Conservation (phyloP, 2,113 vertebrate species). For the Etheostoma spectabile region DNA sequence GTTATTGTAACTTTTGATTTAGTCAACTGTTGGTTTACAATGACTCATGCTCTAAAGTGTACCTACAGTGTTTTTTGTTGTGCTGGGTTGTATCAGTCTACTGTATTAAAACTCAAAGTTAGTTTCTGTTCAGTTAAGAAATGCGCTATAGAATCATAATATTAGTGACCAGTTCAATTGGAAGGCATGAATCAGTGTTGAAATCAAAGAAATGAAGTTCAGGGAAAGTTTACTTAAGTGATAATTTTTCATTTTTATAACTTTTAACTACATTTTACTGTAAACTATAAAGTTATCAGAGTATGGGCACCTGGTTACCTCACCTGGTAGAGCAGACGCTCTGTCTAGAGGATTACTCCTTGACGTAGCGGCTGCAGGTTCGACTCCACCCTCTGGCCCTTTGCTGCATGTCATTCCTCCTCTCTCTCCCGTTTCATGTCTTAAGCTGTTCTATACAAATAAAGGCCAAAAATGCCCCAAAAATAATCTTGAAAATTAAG, state of each 20-base stretch:
- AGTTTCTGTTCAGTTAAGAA: neutral
- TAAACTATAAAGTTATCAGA: neutral
- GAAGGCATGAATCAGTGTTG: conserved; percentile 12
- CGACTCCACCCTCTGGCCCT: no score
- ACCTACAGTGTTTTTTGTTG: neutral
- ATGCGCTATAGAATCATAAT: neutral
- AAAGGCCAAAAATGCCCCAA: no score
- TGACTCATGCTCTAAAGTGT: neutral
- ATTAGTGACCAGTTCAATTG: neutral
- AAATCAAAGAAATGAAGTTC: conserved; percentile 15
- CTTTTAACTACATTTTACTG: neutral
- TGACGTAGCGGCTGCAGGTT: no score
- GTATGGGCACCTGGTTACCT: neutral
- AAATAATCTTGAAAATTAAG: no score
- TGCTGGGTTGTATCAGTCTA: neutral
- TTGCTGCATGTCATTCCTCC: no score
- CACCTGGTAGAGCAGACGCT: no score
- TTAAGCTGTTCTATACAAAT: no score
- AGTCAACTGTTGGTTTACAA: neutral
- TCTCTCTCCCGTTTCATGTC: no score
- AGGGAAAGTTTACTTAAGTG: neutral
- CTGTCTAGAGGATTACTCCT: no score
- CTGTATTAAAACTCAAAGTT: neutral
- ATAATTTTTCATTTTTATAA: neutral
- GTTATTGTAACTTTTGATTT: no score